These are phyloP conservation scores for Ondatra zibethicus DNA, from an alignment of 2,113 vertebrate genomes.

Conservation along the genomic window DNA sequence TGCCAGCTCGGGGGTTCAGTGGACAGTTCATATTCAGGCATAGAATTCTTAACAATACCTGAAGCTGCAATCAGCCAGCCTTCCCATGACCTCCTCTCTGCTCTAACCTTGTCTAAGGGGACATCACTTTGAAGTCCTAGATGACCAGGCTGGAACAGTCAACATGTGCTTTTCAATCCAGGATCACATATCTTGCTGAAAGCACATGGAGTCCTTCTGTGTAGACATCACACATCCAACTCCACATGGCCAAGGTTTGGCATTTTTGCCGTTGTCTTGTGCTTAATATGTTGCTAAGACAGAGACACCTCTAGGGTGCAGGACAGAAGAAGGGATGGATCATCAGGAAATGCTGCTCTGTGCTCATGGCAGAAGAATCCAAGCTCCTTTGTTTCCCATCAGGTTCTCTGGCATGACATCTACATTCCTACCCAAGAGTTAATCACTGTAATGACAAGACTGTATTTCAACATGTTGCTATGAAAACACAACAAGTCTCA, in stretches of 20 bases:
- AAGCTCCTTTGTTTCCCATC: neutral
- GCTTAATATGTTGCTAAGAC: neutral
- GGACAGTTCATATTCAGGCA: conserved; percentile 5
- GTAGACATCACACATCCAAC: neutral
- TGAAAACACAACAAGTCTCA: neutral
- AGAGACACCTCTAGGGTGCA: neutral
- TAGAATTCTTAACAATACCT: neutral
- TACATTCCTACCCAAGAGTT: neutral
- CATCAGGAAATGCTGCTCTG: neutral
- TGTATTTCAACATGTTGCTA: neutral
- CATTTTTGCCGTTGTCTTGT: neutral
- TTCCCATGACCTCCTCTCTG: neutral
- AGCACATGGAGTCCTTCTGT: neutral
- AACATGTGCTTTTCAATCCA: neutral
- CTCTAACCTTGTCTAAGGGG: neutral
- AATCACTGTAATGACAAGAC: neutral
- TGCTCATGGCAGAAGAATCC: neutral
- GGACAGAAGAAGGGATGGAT: neutral
- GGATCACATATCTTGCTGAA: neutral
- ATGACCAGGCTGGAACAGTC: rapidly evolving
- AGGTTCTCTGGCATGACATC: neutral
- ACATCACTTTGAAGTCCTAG: neutral
- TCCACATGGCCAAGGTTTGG: neutral
- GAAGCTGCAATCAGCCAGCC: conserved; percentile 2
- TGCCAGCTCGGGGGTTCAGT: conserved; percentile 47